Conservation (phyloP, 30 jellyfish, hydroid and myxozoan genomes). For the Hydractinia echinata region DNA sequence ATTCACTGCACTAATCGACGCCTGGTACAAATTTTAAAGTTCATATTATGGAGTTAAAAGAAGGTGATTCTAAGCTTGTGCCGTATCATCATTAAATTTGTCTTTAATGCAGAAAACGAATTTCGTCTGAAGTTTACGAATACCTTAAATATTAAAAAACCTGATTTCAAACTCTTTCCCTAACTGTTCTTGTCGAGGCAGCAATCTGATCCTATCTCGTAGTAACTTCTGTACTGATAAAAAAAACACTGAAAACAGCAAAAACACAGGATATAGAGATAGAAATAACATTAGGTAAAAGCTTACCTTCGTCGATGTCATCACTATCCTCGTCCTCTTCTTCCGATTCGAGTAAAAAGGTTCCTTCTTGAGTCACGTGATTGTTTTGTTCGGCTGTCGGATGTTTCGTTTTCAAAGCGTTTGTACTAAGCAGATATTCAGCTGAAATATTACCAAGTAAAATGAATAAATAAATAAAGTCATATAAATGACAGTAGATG, state of each 20-base stretch:
- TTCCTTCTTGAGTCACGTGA: constrained; percentile 15
- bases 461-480: no score
- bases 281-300: neutral
- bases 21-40: no score
- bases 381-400: constrained; percentile 20
- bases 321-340: constrained; percentile 38
- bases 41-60: no score
- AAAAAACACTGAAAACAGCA: no score
- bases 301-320: constrained; percentile 24
- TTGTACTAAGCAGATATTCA: constrained; percentile 51
- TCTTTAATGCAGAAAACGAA: neutral
- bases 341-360: constrained; percentile 25
- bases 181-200: no score
- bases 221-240: no score
- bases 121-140: neutral
- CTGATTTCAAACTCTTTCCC: no score
- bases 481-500: no score
- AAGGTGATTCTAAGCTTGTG: no score
- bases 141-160: no score
- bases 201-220: neutral
- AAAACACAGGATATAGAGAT: constrained; percentile 33
- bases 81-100: no score
- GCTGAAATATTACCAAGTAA: constrained; percentile 17
- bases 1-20: no score
- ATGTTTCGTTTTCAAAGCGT: constrained; percentile 3